Evolutionary conservation across 2,113 vertebrate species (phyloP), one percentile per base, ranked within the genome.

Genomic region (rabbit (Oryctolagus cuniculus)): DNA sequence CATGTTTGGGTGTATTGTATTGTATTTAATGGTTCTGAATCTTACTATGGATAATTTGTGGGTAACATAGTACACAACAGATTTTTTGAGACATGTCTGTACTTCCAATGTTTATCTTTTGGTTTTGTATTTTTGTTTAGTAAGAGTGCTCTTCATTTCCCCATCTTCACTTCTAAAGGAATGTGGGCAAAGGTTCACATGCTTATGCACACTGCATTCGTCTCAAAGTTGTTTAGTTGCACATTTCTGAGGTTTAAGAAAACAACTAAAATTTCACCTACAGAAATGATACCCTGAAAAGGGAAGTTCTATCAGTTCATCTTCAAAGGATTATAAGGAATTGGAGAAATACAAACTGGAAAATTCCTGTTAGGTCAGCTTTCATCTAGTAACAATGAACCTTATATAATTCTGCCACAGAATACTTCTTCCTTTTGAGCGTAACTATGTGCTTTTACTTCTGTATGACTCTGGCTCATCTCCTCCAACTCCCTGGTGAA

Each of bases 181-280:
- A 67, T 6, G 8, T 0, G 34, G 6, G 38, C 24, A 64, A 31
- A 49, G 10, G 21, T 78, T 85, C 77, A 11, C 3, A 5, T 61
- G 29, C 3, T 90, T 66, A 55, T 5, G 0, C 1, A 25, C 1
- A 11, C 29, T 24, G 10, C 89, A 36, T 67, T 93, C 55, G 80
- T 95, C 31, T 58, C 22, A 25, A 91, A 81, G 55, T 61, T 78
- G 6, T 84, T 85, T 58, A 81, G 24, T 7, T 87, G 53, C 9
- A 77, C 6, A 72, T 92, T 92, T 91, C 22, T 22, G 34, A 96
- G 13, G 31, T 94, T 97, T 96, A 82, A 75, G 4, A 67, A 75
- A 53, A 89, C 29, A 87, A 69, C 36, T 93, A 88, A 89, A 61
- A 31, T 69, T 9, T 79, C 53, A 11, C 51, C 24, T 49, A 66